Conservation (phyloP, 2,113 vertebrate species). For the Pseudolaguvia tuberculata region DNA sequence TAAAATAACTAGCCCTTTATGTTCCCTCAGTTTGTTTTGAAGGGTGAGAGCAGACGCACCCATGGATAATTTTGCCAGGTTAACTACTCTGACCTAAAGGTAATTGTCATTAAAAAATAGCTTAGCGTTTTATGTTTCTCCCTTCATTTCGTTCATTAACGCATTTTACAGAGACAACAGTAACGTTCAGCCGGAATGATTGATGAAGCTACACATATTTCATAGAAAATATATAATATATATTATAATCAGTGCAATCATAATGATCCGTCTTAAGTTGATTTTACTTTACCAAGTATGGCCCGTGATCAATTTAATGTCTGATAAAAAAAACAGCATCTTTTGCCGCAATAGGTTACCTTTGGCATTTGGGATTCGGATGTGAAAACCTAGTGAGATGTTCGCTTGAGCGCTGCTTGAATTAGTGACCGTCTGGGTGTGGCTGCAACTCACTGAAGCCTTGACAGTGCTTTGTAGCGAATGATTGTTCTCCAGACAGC, state of each 20-base stretch:
- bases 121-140: slow-evolving; percentile 43
- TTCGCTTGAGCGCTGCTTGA: slow-evolving; percentile 59
- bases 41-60: slow-evolving; percentile 39
- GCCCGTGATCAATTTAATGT: slow-evolving; percentile 28
- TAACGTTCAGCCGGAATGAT: slow-evolving; percentile 18
- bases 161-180: no score
- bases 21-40: slow-evolving; percentile 48
- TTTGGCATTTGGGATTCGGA: slow-evolving; percentile 70
- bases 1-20: slow-evolving; percentile 46
- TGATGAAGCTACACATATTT: slow-evolving; percentile 23
- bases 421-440: slow-evolving; percentile 65
- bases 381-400: slow-evolving; percentile 64
- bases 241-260: slow-evolving; percentile 5
- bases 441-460: slow-evolving; percentile 67
- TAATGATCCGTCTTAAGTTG: slow-evolving; percentile 23
- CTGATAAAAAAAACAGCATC: slow-evolving; percentile 56
- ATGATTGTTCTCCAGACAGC: slow-evolving; percentile 76
- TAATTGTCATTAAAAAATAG: slow-evolving; percentile 49
- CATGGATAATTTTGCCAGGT: slow-evolving; percentile 50
- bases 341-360: slow-evolving; percentile 51
- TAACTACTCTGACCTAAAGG: slow-evolving; percentile 53
- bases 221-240: slow-evolving; percentile 61
- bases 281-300: no score
- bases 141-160: slow-evolving; percentile 40
- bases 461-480: slow-evolving; percentile 75